Evolutionary conservation across 2,888 invertebrate genomes (phyloP), one percentile per base, ranked within the genome.

Genomic region (Melieria omissa): DNA sequence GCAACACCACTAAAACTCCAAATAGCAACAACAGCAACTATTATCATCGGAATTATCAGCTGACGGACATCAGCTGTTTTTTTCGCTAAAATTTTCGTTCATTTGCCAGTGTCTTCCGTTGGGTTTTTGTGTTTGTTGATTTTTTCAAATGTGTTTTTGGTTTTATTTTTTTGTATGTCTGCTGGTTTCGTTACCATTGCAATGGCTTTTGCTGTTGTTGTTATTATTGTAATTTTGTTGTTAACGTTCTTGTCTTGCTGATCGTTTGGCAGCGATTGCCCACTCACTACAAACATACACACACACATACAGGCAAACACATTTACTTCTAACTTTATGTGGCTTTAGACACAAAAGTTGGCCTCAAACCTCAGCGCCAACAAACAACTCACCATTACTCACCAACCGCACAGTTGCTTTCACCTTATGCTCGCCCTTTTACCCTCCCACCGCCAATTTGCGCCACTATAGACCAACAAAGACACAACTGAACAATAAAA

Each of bases 361-460:
- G 5, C 9, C 46, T 65, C 57, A 54, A 65, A 44, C 46, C 54
- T 55, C 55, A 55, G 44, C 57, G 29, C 54, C 16, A 57, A n/a
- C 57, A 60, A 57, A 67, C 54, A 65, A 54, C n/a, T 46, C 41
- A 65, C 29, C 16, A 29, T 29, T 54, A 44, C 16, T 29, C 62
- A 62, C 45, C 7, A 62, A 47, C 16, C 16, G 9, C 0, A n/a
- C 16, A 61, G 46, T 16, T 45, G 45, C 29, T 29, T 29, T 29
- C 29, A 29, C 29, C 29, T 29, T 29, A 29, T 2, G 29, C 1
- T 29, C 29, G 29, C 29, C 29, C 29, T 29, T 29, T 29, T 29
- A 29, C 29, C 29, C 29, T 29, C 29, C 29, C 29, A 29, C 29
- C 29, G 29, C 29, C 29, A 29, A 29, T 3, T 29, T 29, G 29